A percentile compares a stretch with the other conserved stretches of the same genome.
phyloP scores from a whole-genome alignment of 2,113 vertebrate species.

The Micromys minutus region DNA sequence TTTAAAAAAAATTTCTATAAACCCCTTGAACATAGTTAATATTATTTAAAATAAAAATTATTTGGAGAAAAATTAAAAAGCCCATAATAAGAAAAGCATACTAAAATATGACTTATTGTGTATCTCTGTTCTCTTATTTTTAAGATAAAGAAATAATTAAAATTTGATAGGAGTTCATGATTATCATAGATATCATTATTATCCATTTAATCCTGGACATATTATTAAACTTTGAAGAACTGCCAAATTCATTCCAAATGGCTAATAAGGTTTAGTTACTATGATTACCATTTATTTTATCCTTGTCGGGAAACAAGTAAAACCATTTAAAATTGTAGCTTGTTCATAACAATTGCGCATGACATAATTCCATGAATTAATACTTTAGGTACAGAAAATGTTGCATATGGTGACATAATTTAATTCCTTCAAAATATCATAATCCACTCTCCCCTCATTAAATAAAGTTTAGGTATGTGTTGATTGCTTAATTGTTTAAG shows the following conservation, averaged over 20 bases:
- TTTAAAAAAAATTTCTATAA: neutral
- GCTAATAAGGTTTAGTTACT: neutral
- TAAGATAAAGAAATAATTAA: neutral
- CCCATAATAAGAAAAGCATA: neutral
- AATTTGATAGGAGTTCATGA: neutral
- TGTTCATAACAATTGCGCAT: neutral
- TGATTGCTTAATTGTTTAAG: neutral
- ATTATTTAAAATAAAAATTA: neutral
- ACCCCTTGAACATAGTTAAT: neutral
- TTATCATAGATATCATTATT: neutral
- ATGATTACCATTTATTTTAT: neutral
- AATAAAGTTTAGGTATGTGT: neutral
- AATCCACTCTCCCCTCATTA: neutral
- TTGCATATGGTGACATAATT: neutral
- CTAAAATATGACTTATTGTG: neutral
- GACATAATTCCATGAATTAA: neutral
- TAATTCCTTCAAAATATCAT: neutral
- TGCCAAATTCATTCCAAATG: neutral
- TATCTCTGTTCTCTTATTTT: neutral
- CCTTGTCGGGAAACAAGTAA: neutral
- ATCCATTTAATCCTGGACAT: neutral
- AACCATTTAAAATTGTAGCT: neutral
- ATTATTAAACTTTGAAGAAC: neutral
- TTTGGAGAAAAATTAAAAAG: neutral
- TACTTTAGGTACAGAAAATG: neutral